phyloP scores from a whole-genome alignment of 35 echinoderm and acorn worm species.

The Apostichopus californicus region DNA sequence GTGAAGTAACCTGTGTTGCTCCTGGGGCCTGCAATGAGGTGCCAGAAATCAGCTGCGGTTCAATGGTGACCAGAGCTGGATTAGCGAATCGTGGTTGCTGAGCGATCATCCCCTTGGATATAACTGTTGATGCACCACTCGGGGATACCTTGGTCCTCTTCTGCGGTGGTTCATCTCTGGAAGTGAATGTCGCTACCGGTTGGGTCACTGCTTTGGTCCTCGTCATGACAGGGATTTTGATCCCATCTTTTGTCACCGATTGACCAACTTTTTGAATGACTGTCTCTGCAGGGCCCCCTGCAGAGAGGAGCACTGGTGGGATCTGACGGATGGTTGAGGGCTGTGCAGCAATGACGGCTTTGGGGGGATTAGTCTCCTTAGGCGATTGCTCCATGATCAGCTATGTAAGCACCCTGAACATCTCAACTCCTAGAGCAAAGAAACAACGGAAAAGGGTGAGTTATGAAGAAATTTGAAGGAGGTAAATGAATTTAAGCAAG shows the following conservation, averaged over 20 bases:
- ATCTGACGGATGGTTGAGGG: conserved; percentile 17
- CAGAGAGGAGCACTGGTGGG: conserved; percentile 20
- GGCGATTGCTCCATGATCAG: conserved; percentile 3
- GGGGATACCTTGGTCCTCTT: conserved; percentile 33
- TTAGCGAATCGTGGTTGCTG: conserved; percentile 3
- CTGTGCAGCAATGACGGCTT: conserved; percentile 18
- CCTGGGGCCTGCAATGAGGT: conserved; percentile 4
- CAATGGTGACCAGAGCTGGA: conserved; percentile 23
- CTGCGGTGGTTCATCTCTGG: conserved; percentile 14
- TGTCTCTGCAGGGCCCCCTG: not conserved
- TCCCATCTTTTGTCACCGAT: not conserved
- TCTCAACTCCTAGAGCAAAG: not conserved
- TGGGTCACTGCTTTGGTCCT: not conserved
- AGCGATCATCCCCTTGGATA: conserved; percentile 7
- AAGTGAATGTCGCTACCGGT: not conserved
- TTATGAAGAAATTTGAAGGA: not conserved
- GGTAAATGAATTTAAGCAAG: too few relatives aligned
- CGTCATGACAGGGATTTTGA: conserved; percentile 30
- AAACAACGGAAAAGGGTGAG: not conserved
- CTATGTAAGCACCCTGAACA: not conserved
- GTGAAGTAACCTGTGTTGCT: not conserved
- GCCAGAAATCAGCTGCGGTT: conserved; percentile 11
- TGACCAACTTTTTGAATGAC: conserved; percentile 14
- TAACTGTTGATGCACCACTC: not conserved
- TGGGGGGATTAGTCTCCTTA: conserved; percentile 10